These are phyloP conservation scores for Myzus persicae DNA, from an alignment of 1,140 invertebrate species.

Conservation along the genomic window DNA sequence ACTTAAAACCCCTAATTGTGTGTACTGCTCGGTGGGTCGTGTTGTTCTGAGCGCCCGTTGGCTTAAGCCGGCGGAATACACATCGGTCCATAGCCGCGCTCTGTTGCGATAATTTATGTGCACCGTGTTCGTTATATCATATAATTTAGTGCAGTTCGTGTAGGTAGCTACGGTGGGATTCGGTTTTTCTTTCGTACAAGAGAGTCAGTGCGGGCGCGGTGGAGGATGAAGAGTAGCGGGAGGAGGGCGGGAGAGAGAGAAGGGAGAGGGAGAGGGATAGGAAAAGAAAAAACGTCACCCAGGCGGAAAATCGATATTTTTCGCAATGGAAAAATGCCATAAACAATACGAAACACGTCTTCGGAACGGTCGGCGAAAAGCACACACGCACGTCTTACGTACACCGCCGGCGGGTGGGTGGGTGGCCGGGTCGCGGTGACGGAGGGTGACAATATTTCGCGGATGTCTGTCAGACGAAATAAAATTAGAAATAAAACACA, in stretches of 20 bases:
- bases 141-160: neutral
- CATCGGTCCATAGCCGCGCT: neutral
- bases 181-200: neutral
- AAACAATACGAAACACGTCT: conserved; percentile 10
- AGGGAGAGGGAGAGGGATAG: neutral
- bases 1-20: conserved; percentile 15
- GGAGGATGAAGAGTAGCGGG: too few relatives aligned
- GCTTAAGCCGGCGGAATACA: neutral
- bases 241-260: too few relatives aligned
- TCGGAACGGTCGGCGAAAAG: neutral
- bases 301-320: neutral
- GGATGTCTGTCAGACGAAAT: neutral
- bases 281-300: neutral
- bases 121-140: neutral
- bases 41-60: neutral
- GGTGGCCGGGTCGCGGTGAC: too few relatives aligned
- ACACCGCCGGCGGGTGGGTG: neutral
- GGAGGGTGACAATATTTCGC: neutral
- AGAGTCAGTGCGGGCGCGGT: too few relatives aligned
- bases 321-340: neutral
- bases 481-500: neutral
- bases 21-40: neutral
- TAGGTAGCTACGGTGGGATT: neutral
- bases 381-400: neutral
- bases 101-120: neutral